phyloP scores from a whole-genome alignment of 2,888 invertebrate genomes.

The Branchellion lobata region DNA sequence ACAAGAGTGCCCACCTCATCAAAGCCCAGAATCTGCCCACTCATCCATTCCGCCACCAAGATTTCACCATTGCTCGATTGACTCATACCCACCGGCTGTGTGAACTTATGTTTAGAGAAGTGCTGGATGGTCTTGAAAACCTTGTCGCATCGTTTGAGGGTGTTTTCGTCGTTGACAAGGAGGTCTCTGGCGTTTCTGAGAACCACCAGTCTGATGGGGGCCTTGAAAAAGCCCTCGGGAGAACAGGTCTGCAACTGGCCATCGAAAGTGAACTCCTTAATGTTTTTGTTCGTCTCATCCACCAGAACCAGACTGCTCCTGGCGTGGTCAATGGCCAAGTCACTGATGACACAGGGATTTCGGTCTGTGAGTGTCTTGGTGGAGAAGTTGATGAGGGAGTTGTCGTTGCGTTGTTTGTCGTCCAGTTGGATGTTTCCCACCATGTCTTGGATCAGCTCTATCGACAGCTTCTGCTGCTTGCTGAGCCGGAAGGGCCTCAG shows the following conservation, averaged over 20 bases:
- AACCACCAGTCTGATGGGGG: slow-evolving; percentile 50
- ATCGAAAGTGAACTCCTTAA: slow-evolving; percentile 49
- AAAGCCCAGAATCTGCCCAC: slow-evolving; percentile 49
- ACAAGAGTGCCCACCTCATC: slow-evolving; percentile 44
- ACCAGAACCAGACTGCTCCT: slow-evolving; percentile 48
- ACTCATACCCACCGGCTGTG: slow-evolving; percentile 51
- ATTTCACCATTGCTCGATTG: slow-evolving; percentile 49
- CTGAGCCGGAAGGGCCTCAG: slow-evolving; percentile 29
- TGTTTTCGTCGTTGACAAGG: slow-evolving; percentile 52
- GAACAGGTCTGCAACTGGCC: slow-evolving; percentile 27
- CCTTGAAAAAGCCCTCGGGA: slow-evolving; percentile 43
- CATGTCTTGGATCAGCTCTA: not conserved
- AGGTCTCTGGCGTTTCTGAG: slow-evolving; percentile 42
- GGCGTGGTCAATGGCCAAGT: slow-evolving; percentile 48
- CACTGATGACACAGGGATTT: slow-evolving; percentile 48
- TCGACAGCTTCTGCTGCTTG: not conserved
- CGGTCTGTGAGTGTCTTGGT: slow-evolving; percentile 37
- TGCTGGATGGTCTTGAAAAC: slow-evolving; percentile 41
- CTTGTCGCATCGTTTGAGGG: slow-evolving; percentile 44
- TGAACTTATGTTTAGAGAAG: slow-evolving; percentile 47
- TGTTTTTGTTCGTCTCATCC: slow-evolving; percentile 50
- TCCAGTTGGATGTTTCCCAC: slow-evolving; percentile 7
- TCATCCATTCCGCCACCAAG: slow-evolving; percentile 52
- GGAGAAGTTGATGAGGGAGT: slow-evolving; percentile 43
- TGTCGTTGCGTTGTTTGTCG: slow-evolving; percentile 24